Evolutionary conservation across 2,113 vertebrate genomes (phyloP).

Genomic region (Coturnix japonica): DNA sequence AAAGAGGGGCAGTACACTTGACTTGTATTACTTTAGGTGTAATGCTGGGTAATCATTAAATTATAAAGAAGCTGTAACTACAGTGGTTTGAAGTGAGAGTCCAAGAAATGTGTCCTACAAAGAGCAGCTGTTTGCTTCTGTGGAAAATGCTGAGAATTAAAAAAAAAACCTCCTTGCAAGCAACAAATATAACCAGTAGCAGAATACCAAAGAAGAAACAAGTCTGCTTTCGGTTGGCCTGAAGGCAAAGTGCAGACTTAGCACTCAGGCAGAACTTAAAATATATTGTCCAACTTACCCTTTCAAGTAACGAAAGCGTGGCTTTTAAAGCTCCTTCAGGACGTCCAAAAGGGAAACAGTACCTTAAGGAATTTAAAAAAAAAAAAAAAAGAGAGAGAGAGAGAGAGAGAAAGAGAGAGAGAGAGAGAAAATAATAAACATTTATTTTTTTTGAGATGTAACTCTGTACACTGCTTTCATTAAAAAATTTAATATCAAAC

Average conservation of each 20-base stretch:
- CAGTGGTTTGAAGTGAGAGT: not conserved
- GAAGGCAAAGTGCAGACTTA: not conserved
- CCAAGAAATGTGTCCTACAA: not conserved
- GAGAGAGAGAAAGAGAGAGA: not conserved
- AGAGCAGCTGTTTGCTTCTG: not conserved
- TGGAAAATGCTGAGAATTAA: not conserved
- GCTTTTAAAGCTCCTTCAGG: constrained; percentile 98
- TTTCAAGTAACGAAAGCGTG: constrained; percentile 94
- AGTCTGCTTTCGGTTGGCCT: not conserved
- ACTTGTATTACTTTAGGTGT: not conserved
- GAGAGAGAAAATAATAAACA: not conserved
- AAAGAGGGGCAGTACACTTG: not conserved
- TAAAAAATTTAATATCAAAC: not conserved
- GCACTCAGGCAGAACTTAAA: not conserved
- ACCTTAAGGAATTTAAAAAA: constrained; percentile 80
- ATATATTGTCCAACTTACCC: constrained; percentile 80
- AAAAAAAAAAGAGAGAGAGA: not conserved
- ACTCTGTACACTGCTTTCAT: not conserved
- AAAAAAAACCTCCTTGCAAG: not conserved
- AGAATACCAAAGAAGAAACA: not conserved
- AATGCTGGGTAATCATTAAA: not conserved
- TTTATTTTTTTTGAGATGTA: not conserved
- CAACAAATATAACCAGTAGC: not conserved
- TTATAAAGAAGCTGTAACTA: not conserved
- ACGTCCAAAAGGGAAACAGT: constrained; percentile 97